Percentiles rank a stretch among this genome's conserved stretches.
phyloP scores from a whole-genome alignment of 2,888 invertebrate genomes.

The Melanotus villosus region DNA sequence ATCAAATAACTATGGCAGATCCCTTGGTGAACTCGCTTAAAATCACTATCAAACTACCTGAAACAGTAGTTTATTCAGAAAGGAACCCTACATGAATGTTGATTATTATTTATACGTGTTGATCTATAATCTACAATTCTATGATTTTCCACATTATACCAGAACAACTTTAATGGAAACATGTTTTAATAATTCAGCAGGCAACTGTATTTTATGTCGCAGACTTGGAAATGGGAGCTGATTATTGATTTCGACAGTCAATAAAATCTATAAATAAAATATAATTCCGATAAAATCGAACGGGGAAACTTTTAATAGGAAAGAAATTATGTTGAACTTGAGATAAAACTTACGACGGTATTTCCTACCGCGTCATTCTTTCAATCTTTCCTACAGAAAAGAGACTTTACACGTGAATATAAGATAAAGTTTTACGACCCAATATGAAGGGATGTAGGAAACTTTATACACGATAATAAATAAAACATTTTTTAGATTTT shows the following conservation, averaged over 20 bases:
- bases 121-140: too few species aligned
- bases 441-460: constrained; percentile 9
- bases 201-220: background rate
- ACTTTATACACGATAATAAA: constrained; percentile 23
- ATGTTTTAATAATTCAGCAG: background rate
- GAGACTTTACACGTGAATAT: constrained; percentile 9
- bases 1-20: too few species aligned
- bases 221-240: background rate
- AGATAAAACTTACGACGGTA: constrained; percentile 12
- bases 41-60: too few species aligned
- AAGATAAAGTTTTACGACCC: constrained; percentile 6
- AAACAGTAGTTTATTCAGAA: too few species aligned
- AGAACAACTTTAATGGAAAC: too few species aligned
- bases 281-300: constrained; percentile 6
- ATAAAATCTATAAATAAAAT: too few species aligned
- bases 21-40: too few species aligned
- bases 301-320: constrained; percentile 20
- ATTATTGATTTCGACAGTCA: background rate
- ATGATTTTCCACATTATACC: too few species aligned
- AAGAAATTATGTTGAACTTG: constrained; percentile 20
- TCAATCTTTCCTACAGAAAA: background rate
- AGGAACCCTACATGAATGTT: too few species aligned
- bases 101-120: too few species aligned
- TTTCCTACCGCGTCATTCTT: background rate
- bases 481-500: background rate